Evolutionary conservation across 2,113 vertebrate genomes (phyloP), one percentile per base, ranked within the genome.

Genomic region (Caloenas nicobarica): DNA sequence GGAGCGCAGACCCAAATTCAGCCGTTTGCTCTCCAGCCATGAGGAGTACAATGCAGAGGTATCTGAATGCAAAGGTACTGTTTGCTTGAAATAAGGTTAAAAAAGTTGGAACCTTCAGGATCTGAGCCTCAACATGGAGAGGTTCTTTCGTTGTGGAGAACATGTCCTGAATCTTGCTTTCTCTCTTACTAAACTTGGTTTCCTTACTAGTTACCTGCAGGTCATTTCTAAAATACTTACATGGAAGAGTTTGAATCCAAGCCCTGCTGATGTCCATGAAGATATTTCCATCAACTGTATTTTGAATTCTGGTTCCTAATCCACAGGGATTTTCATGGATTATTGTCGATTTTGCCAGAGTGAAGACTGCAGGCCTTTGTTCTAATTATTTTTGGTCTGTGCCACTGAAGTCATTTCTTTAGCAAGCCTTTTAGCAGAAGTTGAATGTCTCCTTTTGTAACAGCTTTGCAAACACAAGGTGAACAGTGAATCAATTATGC

Each of bases 31-130:
- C 42, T 98, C 98, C 14, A 97, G 97, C 68, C 97, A 94, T 6
- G 93, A 98, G 86, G 98, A 98, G 78, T 97, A 96, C 28, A 97
- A 97, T 91, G 95, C 97, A 0, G 98, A 98, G 90, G 97, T 96
- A 7, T 98, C 98, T 13, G 98, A 98, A 91, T 97, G 95, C 54
- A 98, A 98, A 99, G 98, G 98, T 98, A 90, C 61, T 92, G 65
- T 84, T 87, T 83, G 65, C 29, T 29, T 48, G 29, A 68, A 33
- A 23, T 74, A 60, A 48, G 53, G 18, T 44, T 42, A 6, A 64
- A 82, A n/a, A 56, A 60, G 7, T 10, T 61, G 68, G 28, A 61
- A 33, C 25, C 73, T 58, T 72, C 11, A 56, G 88, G 66, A 69
- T 78, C n/a, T 80, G 62, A 74, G 26, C 38, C 60, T 82, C 69